Percentiles rank a stretch among this genome's conserved stretches.
Conservation (phyloP, 2,888 invertebrate genomes). For the Eupithecia abbreviata region DNA sequence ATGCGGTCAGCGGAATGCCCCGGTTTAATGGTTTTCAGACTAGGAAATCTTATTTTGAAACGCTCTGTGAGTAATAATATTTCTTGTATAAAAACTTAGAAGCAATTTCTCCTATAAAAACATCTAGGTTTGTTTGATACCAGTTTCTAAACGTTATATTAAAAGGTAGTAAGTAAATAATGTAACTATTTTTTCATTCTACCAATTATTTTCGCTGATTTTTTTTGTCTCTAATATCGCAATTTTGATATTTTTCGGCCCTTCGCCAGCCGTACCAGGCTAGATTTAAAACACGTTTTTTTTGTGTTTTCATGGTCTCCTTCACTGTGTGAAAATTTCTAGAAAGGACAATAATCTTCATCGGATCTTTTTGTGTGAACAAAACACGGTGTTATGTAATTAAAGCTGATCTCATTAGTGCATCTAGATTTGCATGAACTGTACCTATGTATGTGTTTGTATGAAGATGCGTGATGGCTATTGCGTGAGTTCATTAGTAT, state of each 20-base stretch:
- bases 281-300: no score
- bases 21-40: conserved; percentile 21
- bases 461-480: conserved; percentile 18
- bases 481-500: conserved; percentile 32
- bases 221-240: neutral
- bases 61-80: conserved; percentile 7
- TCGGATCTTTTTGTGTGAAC: neutral
- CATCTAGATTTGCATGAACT: conserved; percentile 17
- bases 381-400: neutral
- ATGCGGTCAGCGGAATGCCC: conserved; percentile 51
- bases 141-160: neutral
- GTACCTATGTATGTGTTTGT: neutral
- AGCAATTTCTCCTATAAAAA: neutral
- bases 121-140: neutral
- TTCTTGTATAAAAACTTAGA: neutral
- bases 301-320: no score
- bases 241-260: no score
- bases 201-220: neutral
- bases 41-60: conserved; percentile 23
- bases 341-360: neutral
- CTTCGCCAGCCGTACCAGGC: no score
- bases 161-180: neutral
- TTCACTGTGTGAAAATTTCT: neutral
- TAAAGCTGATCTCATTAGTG: conserved; percentile 10
- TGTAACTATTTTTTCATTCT: neutral